Base-by-base conservation (phyloP, 2,113 vertebrate species). In the Neogobius melanostomus region DNA sequence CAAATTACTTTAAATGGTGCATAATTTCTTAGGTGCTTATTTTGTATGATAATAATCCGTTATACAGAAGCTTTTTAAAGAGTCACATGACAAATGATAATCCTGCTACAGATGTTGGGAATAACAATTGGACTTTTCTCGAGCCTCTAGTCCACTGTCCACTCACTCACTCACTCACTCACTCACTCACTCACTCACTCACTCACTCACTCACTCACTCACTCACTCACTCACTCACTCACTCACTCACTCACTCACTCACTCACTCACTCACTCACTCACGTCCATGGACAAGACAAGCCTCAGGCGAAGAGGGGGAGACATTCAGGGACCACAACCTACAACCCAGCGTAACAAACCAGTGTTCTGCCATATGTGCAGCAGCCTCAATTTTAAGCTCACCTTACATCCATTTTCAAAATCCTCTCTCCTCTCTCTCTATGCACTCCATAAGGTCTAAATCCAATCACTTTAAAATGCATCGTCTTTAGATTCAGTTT, bases 21-120 rank as follows among this genome's bases (percentile, higher is more conserved):
- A 43, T 64, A 66, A 73, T 71, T 72, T 84, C 75, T 42, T 49
- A 56, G 52, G 72, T 70, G 61, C 53, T 47, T 43, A 42, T 59
- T 3, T 10, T 52, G 59, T 60, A 49, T 14, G 2, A 8, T 12
- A 62, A 49, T 8, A 46, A 69, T 59, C 8, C 49, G 64, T 66
- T 17, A 54, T 59, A 12, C 59, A 72, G 70, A 50, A 0, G 9
- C 16, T 8, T 17, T 60, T n/a, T 21, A 16, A 61, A 48, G 6
- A 63, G 72, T 46, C 17, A 17, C 15, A 59, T 61, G 60, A 17
- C 54, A 0, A 16, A 63, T 15, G 10, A 43, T 64, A 72, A 48
- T 16, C n/a, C 16, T 15, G 11, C 10, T 43, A 21, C 9, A 64
- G 16, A n/a, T 1, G 4, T 6, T 49, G 6, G 16, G 59, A 28